Percentiles rank a stretch among this genome's conserved stretches.
phyloP scores from a whole-genome alignment of 2,113 vertebrate species.

The Catharus fuscescens region DNA sequence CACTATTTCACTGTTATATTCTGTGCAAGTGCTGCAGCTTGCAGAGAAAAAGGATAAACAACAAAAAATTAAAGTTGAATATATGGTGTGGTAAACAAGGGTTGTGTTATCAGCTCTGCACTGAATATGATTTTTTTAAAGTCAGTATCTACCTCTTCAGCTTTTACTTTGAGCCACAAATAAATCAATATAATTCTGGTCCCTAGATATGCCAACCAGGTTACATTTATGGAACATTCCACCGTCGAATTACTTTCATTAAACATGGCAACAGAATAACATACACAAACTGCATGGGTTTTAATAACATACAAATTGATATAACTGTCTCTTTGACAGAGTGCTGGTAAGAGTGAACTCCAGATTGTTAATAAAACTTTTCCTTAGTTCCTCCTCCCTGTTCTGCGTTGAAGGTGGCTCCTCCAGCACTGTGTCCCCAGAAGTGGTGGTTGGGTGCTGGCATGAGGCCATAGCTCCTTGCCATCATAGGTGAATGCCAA shows the following conservation, averaged over 20 bases:
- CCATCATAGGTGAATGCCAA: neutral
- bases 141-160: constrained; percentile 29
- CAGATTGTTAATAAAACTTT: neutral
- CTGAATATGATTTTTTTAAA: constrained; percentile 57
- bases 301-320: constrained; percentile 2
- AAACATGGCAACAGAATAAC: neutral
- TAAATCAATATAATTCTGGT: constrained; percentile 48
- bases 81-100: constrained; percentile 70
- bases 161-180: constrained; percentile 46
- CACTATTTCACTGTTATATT: constrained; percentile 68
- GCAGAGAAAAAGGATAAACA: constrained; percentile 63
- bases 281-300: neutral
- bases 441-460: neutral
- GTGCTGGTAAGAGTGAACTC: neutral
- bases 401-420: neutral
- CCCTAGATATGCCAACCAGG: neutral
- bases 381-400: neutral
- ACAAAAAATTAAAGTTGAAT: constrained; percentile 70
- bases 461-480: neutral
- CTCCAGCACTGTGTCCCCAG: neutral
- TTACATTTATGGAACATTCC: neutral
- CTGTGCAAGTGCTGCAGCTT: constrained; percentile 52
- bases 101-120: constrained; percentile 57
- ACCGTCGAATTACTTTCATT: constrained; percentile 14
- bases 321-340: neutral